Base-by-base conservation (phyloP, 2,888 invertebrate species). In the Microctonus aethiopoides region DNA sequence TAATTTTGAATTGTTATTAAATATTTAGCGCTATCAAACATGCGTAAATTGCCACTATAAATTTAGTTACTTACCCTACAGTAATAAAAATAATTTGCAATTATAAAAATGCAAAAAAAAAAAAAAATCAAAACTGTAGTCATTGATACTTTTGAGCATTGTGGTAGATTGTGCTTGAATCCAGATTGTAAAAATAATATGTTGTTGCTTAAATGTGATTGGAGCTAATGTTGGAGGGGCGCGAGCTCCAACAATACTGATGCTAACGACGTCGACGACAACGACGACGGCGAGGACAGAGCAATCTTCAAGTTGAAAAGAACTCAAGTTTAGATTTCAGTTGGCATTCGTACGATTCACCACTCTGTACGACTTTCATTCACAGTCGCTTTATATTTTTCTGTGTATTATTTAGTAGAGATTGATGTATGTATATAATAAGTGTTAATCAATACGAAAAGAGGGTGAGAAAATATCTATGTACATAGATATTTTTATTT, bases 281-380 rank as follows among this genome's bases (percentile, higher is more conserved):
- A 67, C 34, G 46, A 39, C 68, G 46, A 46, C 16, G 46, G 16
- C n/a, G 46, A 46, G 16, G 52, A 60, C 65, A 65, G 66, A 61
- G 70, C 84, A 83, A 80, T 81, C 79, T 81, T 82, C 83, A 83
- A 84, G 84, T 85, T 84, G 83, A 81, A 63, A 52, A 81, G 81
- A 80, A 81, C 79, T 81, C 77, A 80, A 83, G 82, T 83, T 82
- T 80, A 82, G 82, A 81, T 81, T 80, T 83, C 83, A 83, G 84
- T 85, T 83, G 81, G 80, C 82, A 80, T 78, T 81, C 83, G 85
- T 16, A 7, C 80, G 82, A 81, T 81, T n/a, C n/a, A n/a, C n/a
- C 83, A 80, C 78, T 80, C 78, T 76, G 76, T 75, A 78, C 77
- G 64, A 76, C 76, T 74, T 77, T 71, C 74, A 72, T 73, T 74